These are phyloP conservation scores for Machimus rusticus DNA, from an alignment of 2,888 invertebrate genomes.

Conservation along the genomic window DNA sequence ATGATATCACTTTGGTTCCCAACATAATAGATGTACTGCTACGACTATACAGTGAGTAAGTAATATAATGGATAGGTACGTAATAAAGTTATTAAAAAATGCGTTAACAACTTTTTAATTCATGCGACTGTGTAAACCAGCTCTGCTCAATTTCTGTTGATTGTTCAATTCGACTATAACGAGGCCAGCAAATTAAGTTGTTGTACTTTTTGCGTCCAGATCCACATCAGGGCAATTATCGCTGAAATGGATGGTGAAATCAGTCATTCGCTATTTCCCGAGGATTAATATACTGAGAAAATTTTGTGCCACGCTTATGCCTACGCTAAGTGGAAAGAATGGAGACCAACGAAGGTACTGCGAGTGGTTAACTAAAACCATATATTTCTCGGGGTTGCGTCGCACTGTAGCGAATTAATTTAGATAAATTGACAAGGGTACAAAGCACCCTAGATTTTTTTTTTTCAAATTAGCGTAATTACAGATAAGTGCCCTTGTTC, in stretches of 20 bases:
- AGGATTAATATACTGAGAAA: not conserved
- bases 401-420: not conserved
- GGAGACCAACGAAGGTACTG: not conserved
- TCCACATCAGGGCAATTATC: not conserved
- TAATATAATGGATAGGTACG: not conserved
- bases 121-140: not conserved
- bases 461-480: not conserved
- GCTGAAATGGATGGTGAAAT: not conserved
- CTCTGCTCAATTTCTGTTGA: not conserved
- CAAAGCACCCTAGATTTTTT: not conserved
- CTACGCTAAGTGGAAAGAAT: not conserved
- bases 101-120: slow-evolving; percentile 22
- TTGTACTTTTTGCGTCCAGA: not conserved
- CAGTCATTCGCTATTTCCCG: not conserved
- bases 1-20: not conserved
- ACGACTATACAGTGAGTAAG: not conserved
- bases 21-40: not conserved
- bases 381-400: not conserved
- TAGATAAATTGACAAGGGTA: not conserved
- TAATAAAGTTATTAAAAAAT: slow-evolving; percentile 21
- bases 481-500: not conserved
- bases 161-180: slow-evolving; percentile 4
- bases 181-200: slow-evolving; percentile 4
- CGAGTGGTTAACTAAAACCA: not conserved
- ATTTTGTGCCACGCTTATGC: not conserved